Evolutionary conservation across 2,888 invertebrate genomes (phyloP), one percentile per base, ranked within the genome.

Genomic region (Eilema griseolum): DNA sequence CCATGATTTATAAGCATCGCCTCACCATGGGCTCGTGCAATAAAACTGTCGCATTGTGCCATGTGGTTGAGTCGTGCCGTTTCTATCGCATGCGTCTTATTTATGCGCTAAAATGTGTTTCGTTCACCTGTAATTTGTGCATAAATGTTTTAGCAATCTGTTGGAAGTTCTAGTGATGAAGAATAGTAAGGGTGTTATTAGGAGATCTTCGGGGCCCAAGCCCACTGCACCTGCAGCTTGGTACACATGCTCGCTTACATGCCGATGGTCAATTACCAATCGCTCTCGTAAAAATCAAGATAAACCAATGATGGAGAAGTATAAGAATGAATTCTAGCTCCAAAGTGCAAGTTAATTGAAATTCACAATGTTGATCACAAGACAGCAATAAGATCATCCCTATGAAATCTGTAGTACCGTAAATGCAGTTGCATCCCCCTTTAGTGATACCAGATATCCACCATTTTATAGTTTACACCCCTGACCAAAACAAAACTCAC

Each of bases 1-100:
- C 85, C 89, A 89, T 93, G 93, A 93, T 93, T 93, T 93, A 93
- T 91, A 92, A 90, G 88, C 92, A 90, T 89, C 88, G 88, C 86
- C 86, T 88, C 83, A 86, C 89, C 86, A 87, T 90, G 85, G 87
- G 86, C 83, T 88, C 74, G 80, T 78, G 90, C 86, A 90, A 91
- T 93, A 92, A 92, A 92, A 91, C 87, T 84, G 84, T 85, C 83
- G 87, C 84, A 86, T 83, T 83, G 85, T 85, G 81, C 88, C 88
- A 86, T 89, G 83, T 88, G 90, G 80, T 82, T 85, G 78, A 88
- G 87, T 86, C 84, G 85, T 81, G 83, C 84, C 82, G 77, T 88
- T 89, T 88, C 84, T 86, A 88, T 85, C 83, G 76, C 86, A 84
- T 83, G 81, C 74, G 72, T 82, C 85, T 84, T 79, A 86, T 87